Conservation (phyloP, 2,797 vertebrate species). For the Smutsia gigantea region DNA sequence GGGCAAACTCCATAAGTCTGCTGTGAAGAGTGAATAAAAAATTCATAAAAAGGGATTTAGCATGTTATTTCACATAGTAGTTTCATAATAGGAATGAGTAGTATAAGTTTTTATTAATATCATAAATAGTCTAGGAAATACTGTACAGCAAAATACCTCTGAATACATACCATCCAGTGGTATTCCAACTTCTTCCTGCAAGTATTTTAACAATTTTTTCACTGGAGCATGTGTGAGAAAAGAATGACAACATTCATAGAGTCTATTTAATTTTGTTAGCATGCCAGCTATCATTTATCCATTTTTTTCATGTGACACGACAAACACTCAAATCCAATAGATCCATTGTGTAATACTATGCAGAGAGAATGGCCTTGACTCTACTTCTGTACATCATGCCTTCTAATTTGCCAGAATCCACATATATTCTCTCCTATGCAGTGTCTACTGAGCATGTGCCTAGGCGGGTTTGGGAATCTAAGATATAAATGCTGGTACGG, state of each 20-base stretch:
- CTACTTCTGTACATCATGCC: not conserved
- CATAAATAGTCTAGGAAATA: not conserved
- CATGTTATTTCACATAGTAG: not conserved
- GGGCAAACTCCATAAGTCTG: not conserved
- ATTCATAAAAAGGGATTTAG: slow-evolving; percentile 5
- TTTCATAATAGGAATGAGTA: not conserved
- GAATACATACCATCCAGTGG: not conserved
- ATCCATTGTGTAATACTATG: not conserved
- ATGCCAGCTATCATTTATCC: not conserved
- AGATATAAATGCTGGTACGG: not conserved
- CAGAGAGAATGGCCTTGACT: not conserved
- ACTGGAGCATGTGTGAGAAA: not conserved
- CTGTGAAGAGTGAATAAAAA: slow-evolving; percentile 14
- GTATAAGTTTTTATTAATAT: slow-evolving; percentile 36
- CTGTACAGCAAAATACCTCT: not conserved
- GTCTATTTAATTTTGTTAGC: not conserved
- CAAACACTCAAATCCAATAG: not conserved
- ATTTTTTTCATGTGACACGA: not conserved
- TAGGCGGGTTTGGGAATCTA: not conserved
- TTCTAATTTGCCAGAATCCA: not conserved
- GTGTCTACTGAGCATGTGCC: not conserved
- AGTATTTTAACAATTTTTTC: slow-evolving; percentile 16
- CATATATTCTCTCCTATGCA: not conserved
- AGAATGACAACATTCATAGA: not conserved
- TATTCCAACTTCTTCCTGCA: slow-evolving; percentile 11